Evolutionary conservation across 2,888 invertebrate species (phyloP), one percentile per base, ranked within the genome.

Genomic region (Imbricaverruca yamaguchii): DNA sequence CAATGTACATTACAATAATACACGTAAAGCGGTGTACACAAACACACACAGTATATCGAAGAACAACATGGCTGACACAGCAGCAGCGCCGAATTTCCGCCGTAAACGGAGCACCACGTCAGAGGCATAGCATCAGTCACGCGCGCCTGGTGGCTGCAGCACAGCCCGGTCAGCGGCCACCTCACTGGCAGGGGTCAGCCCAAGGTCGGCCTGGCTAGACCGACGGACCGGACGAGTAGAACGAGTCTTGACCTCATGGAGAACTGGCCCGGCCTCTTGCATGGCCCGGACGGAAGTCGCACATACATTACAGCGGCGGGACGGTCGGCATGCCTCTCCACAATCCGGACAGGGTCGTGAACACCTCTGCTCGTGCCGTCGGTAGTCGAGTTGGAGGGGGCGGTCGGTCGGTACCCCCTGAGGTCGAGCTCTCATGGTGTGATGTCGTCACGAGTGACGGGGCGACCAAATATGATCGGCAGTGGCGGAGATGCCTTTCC

Each of bases 201-300:
- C 69, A 69, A 69, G 69, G 69, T 69, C 69, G 69, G 69, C 69
- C 65, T 12, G 65, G 9, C 12, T 11, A 13, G 15, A 39, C 69
- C 39, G 67, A 23, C 67, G 12, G 67, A 67, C 39, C 69, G 69
- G 25, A 61, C 39, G 69, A 23, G 69, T 39, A 13, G 69, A 23
- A 69, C 69, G 69, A 69, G 69, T 69, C 23, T 69, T 69, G 69
- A 69, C 69, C 69, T 39, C 69, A 69, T 69, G 69, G 15, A 25
- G 69, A 69, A 23, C 69, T 4, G 69, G n/a, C 39, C 39, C 39
- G 25, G 11, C 67, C 61, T 12, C 69, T 39, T 69, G 69, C 69
- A 69, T 15, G 69, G 39, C 39, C 39, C n/a, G n/a, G 39, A 39
- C 39, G 2, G 39, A 4, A 39, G 39, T 39, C 39, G 39, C 39